Conservation (phyloP, 2,888 invertebrate genomes). For the Dolichomitus sp. region DNA sequence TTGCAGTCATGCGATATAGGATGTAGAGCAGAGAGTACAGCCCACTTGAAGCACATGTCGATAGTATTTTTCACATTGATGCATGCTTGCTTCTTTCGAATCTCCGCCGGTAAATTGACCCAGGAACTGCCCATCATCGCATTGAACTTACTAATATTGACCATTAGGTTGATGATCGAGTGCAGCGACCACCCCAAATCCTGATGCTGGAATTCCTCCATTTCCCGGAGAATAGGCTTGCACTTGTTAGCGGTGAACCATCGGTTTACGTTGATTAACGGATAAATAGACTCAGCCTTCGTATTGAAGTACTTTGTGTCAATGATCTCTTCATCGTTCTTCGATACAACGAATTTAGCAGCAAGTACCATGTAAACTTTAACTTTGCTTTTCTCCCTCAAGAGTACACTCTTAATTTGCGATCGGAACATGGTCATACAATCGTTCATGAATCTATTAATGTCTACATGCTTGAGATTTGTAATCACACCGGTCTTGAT, state of each 20-base stretch:
- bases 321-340: constrained; percentile 55
- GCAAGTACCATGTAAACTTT: constrained; percentile 65
- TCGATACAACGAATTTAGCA: no score
- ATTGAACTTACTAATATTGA: constrained; percentile 73
- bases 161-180: no score
- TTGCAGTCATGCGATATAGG: no score
- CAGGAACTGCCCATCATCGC: constrained; percentile 69
- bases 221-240: constrained; percentile 62
- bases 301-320: constrained; percentile 74
- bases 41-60: no score
- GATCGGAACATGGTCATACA: constrained; percentile 12
- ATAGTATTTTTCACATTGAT: no score
- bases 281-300: constrained; percentile 67
- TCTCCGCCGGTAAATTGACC: constrained; percentile 34
- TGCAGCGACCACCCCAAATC: no score
- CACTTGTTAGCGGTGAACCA: no score
- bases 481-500: constrained; percentile 27
- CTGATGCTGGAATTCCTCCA: constrained; percentile 73
- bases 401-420: background rate
- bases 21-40: no score
- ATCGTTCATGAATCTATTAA: constrained; percentile 33
- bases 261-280: no score
- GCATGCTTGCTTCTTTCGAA: constrained; percentile 26
- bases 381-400: constrained; percentile 9
- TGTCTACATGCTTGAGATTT: constrained; percentile 40